Evolutionary conservation across 2,888 invertebrate genomes (phyloP).

Genomic region (Papilio demoleus): DNA sequence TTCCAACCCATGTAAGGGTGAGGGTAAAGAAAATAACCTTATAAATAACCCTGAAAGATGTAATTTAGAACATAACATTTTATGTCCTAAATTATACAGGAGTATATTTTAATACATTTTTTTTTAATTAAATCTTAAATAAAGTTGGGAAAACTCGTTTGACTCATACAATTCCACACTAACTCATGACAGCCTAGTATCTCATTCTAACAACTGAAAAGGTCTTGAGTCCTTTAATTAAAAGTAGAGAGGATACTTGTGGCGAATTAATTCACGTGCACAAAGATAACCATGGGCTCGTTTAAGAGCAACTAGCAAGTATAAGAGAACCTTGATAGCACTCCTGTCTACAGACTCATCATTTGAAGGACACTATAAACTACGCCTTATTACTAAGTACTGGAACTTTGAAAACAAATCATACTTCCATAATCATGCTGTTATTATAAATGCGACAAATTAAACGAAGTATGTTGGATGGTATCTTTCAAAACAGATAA

Average conservation of each 20-base stretch:
- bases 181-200: constrained; percentile 1
- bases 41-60: too few species aligned
- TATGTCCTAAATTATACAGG: too few species aligned
- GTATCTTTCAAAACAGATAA: too few species aligned
- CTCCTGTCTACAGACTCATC: constrained; percentile 29
- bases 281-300: constrained; percentile 23
- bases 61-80: too few species aligned
- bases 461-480: too few species aligned
- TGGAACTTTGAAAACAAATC: neutral
- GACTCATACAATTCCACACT: neutral
- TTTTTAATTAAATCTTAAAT: too few species aligned
- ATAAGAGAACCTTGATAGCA: constrained; percentile 19
- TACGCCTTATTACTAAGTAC: neutral
- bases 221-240: constrained; percentile 29
- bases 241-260: constrained; percentile 24
- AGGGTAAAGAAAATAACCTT: too few species aligned
- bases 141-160: neutral
- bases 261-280: constrained; percentile 25
- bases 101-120: too few species aligned
- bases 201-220: constrained; percentile 8
- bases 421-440: too few species aligned
- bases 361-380: constrained; percentile 26
- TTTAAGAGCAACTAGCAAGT: constrained; percentile 25
- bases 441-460: too few species aligned
- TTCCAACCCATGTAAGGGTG: neutral